A percentile compares a stretch with the other conserved stretches of the same genome.
phyloP scores from a whole-genome alignment of 2,113 vertebrate species.

The Thamnophis sirtalis region DNA sequence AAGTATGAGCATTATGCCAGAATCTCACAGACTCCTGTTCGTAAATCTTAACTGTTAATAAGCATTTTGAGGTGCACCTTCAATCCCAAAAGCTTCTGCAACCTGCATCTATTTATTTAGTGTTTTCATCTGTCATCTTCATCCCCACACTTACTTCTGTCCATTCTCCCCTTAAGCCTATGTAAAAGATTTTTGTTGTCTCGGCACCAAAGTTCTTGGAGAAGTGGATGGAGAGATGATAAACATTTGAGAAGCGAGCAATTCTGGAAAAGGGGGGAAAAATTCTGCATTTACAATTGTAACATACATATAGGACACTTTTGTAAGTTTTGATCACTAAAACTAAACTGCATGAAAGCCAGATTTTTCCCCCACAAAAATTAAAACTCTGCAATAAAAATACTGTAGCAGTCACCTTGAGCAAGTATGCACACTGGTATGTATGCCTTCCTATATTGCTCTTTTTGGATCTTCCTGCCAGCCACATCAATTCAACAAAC shows the following conservation, averaged over 20 bases:
- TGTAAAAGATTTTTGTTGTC: constrained; percentile 87
- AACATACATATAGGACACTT: not conserved
- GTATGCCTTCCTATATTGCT: not conserved
- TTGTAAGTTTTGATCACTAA: not conserved
- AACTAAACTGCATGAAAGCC: not conserved
- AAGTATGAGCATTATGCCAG: not conserved
- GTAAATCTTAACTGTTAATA: not conserved
- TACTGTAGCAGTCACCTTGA: not conserved
- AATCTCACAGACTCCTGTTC: not conserved
- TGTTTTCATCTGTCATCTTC: not conserved
- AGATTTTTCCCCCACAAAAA: not conserved
- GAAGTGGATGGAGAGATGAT: constrained; percentile 93
- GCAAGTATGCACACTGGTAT: not conserved
- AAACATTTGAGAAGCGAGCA: constrained; percentile 87
- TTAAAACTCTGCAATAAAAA: not conserved
- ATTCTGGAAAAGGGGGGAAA: constrained; percentile 71
- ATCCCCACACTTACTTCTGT: constrained; percentile 76
- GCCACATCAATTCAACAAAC: not conserved
- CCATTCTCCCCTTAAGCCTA: constrained; percentile 92
- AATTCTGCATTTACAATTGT: not conserved
- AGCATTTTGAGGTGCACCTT: not conserved
- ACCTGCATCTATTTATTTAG: not conserved
- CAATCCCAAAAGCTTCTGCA: not conserved
- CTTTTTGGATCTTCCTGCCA: not conserved
- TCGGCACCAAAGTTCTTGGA: constrained; percentile 92